Evolutionary conservation across 2,113 vertebrate genomes (phyloP).

Genomic region (Campylomormyrus numenius): DNA sequence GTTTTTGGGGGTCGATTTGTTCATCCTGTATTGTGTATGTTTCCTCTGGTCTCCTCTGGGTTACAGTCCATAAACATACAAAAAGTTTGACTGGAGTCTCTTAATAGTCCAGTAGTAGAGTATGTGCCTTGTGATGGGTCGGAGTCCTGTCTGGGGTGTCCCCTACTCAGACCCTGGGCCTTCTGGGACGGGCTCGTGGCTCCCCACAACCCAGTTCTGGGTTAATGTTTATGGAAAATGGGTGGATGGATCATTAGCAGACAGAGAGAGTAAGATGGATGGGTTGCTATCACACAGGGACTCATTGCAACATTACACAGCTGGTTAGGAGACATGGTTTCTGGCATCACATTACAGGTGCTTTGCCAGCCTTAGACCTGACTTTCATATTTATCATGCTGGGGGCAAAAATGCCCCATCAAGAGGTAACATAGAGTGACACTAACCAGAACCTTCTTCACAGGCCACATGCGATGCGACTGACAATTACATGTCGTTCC

Average conservation of each 20-base stretch:
- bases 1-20: not conserved
- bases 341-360: not conserved
- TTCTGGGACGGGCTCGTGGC: not conserved
- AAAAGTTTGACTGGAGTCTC: not conserved
- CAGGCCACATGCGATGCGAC: not conserved
- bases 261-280: not conserved
- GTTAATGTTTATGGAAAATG: not conserved
- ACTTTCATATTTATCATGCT: not conserved
- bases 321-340: not conserved
- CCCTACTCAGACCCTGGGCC: not conserved
- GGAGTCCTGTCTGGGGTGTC: not conserved
- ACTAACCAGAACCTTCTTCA: not conserved
- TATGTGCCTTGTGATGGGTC: not conserved
- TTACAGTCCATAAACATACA: not conserved
- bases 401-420: not conserved
- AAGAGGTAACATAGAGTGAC: not conserved
- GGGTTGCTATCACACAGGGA: not conserved
- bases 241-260: not conserved
- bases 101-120: not conserved
- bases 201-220: not conserved
- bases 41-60: not conserved
- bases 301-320: not conserved
- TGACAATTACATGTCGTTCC: slow-evolving; percentile 61
- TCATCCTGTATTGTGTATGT: not conserved
- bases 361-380: not conserved